These are phyloP conservation scores for Eudasyphora cyanicolor DNA, from an alignment of 2,888 invertebrate genomes.

Conservation along the genomic window DNA sequence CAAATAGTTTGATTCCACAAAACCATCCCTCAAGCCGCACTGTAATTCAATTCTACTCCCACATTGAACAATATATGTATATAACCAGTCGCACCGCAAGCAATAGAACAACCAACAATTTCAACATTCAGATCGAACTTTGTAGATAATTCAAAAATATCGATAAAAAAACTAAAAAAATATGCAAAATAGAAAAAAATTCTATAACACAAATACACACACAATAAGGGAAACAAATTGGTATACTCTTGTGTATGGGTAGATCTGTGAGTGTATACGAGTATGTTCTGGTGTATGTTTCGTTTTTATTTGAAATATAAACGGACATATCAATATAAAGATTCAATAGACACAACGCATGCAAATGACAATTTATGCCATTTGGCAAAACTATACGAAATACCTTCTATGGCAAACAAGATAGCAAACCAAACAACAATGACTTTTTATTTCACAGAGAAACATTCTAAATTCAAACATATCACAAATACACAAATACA, in stretches of 20 bases:
- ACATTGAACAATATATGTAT: background rate
- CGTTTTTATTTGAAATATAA: constrained; percentile 18
- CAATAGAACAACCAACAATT: background rate
- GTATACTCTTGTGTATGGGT: too few species aligned
- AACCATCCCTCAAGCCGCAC: background rate
- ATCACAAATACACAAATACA: too few species aligned
- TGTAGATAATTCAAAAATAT: constrained; percentile 31
- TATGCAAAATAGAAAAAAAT: constrained; percentile 30
- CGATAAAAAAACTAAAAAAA: constrained; percentile 31
- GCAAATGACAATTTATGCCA: constrained; percentile 52
- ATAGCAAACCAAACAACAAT: background rate
- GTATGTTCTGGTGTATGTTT: background rate
- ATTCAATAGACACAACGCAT: constrained; percentile 54
- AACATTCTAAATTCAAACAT: background rate
- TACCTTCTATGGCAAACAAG: background rate
- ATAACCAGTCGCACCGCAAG: background rate
- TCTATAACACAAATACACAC: background rate
- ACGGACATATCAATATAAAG: constrained; percentile 36
- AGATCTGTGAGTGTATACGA: background rate
- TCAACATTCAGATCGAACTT: constrained; percentile 35
- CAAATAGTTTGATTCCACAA: too few species aligned
- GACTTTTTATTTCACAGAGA: too few species aligned
- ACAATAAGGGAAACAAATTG: background rate
- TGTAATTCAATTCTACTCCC: background rate
- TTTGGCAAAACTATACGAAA: constrained; percentile 31